Evolutionary conservation across 2,797 vertebrate genomes (phyloP).

Genomic region (Lepus oiostolus): DNA sequence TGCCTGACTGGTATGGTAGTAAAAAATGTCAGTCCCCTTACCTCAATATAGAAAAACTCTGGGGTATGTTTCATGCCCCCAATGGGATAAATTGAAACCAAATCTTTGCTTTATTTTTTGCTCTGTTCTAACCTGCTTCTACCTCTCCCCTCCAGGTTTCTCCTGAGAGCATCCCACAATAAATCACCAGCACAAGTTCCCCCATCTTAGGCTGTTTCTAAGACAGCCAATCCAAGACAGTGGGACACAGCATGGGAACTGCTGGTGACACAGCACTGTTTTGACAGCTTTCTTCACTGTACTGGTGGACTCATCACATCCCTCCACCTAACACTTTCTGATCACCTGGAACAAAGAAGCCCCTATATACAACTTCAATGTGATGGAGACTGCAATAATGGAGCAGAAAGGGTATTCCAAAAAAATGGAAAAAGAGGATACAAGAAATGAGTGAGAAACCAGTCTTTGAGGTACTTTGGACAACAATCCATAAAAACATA

Average conservation of each 20-base stretch:
- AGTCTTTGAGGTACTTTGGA: background rate
- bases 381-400: background rate
- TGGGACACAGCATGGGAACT: background rate
- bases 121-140: background rate
- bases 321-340: too few relatives aligned
- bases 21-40: background rate
- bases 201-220: background rate
- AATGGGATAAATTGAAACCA: background rate
- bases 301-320: too few relatives aligned
- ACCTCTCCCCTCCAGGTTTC: background rate
- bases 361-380: too few relatives aligned
- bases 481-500: background rate
- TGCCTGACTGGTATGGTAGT: background rate
- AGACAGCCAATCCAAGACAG: background rate
- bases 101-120: background rate
- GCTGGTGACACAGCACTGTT: too few relatives aligned
- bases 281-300: too few relatives aligned
- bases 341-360: too few relatives aligned
- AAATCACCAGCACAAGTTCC: background rate
- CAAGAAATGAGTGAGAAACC: background rate
- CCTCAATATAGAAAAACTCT: background rate
- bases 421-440: background rate
- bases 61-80: background rate
- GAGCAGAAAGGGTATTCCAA: background rate
- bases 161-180: background rate